A percentile compares a stretch with the other conserved stretches of the same genome.
phyloP scores from a whole-genome alignment of 2,113 vertebrate genomes.

The Desmodus rotundus region DNA sequence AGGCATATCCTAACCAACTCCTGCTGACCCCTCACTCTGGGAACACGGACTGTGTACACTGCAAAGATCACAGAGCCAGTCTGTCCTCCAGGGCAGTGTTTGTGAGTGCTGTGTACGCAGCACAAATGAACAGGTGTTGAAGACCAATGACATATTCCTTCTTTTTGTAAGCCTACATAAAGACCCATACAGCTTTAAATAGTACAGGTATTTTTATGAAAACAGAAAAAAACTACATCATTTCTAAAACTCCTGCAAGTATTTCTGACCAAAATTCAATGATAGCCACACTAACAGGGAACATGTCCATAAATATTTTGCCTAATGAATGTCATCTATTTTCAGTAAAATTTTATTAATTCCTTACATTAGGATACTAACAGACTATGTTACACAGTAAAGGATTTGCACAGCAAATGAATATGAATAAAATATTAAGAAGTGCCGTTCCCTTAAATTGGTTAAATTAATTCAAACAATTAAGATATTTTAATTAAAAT shows the following conservation, averaged over 20 bases:
- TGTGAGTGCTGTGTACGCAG: neutral
- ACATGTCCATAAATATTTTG: neutral
- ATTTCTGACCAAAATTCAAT: constrained; percentile 27
- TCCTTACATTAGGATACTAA: neutral
- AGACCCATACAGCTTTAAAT: neutral
- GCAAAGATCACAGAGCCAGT: neutral
- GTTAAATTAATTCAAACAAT: constrained; percentile 9
- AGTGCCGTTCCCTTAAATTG: neutral
- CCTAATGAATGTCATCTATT: neutral
- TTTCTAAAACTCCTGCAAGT: constrained; percentile 22
- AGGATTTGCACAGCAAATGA: neutral
- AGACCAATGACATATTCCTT: neutral
- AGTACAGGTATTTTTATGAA: neutral
- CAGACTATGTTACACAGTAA: neutral
- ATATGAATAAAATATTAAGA: constrained; percentile 35
- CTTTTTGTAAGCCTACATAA: neutral
- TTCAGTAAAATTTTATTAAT: constrained; percentile 41
- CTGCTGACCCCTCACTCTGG: neutral
- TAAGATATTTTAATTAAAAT: constrained; percentile 19
- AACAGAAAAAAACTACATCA: neutral
- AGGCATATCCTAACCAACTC: neutral
- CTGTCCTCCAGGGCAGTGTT: neutral
- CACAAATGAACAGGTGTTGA: neutral
- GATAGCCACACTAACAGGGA: neutral
- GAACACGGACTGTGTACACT: neutral